Conservation (phyloP, 2,113 vertebrate species). For the Riparia riparia region DNA sequence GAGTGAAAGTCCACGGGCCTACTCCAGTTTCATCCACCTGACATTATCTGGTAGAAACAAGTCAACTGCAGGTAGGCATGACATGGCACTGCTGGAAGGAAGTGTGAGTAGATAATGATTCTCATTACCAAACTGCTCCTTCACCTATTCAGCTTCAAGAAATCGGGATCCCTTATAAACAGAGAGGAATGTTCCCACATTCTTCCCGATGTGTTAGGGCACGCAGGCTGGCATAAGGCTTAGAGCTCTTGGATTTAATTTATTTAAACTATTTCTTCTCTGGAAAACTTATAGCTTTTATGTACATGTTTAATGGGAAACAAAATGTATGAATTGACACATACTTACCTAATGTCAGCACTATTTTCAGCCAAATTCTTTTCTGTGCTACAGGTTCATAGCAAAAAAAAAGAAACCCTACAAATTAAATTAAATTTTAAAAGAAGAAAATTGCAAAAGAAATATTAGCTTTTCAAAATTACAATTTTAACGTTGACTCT, state of each 20-base stretch:
- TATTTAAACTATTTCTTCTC: neutral
- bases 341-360: neutral
- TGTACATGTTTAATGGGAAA: neutral
- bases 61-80: neutral
- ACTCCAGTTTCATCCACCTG: neutral
- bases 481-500: neutral
- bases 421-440: neutral
- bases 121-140: neutral
- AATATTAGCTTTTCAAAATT: neutral
- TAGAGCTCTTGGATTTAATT: neutral
- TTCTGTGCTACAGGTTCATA: neutral
- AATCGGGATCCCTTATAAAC: neutral
- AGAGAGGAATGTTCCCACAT: neutral
- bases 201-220: neutral
- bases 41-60: neutral
- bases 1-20: neutral
- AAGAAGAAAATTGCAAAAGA: neutral
- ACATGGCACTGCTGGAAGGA: neutral
- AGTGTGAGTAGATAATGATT: neutral
- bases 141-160: neutral
- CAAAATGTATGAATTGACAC: neutral
- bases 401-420: neutral
- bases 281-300: neutral
- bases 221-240: neutral
- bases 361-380: neutral